Conservation (phyloP, 2,797 vertebrate genomes). For the Ceyx erithaca region DNA sequence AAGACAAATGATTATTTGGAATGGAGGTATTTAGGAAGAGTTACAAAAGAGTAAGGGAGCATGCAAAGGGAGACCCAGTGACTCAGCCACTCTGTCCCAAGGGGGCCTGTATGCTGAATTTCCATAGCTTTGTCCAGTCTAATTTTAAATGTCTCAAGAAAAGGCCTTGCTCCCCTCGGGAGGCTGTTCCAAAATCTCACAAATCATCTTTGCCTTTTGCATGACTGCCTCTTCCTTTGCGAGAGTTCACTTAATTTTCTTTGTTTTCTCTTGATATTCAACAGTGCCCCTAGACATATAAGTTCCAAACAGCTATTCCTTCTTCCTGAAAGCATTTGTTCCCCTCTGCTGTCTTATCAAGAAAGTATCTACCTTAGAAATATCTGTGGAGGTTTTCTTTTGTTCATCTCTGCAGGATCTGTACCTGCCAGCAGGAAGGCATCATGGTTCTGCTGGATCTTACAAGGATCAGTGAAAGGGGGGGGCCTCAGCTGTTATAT, state of each 20-base stretch:
- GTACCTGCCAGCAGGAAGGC: neutral
- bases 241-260: constrained; percentile 12
- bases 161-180: constrained; percentile 4
- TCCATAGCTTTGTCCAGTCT: constrained; percentile 54
- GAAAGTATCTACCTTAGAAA: constrained; percentile 14
- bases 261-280: constrained; percentile 47
- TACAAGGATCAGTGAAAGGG: neutral
- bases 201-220: constrained; percentile 40
- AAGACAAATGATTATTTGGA: constrained; percentile 34
- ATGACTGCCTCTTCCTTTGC: constrained; percentile 41
- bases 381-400: neutral
- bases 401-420: neutral
- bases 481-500: neutral
- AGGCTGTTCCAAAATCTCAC: constrained; percentile 49
- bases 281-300: neutral
- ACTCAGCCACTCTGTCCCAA: constrained; percentile 21
- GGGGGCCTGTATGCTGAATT: neutral
- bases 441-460: neutral
- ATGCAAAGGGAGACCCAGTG: constrained; percentile 29
- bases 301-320: constrained; percentile 12
- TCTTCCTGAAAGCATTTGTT: constrained; percentile 10
- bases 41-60: constrained; percentile 46
- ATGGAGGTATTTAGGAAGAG: constrained; percentile 48
- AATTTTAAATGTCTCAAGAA: constrained; percentile 63
- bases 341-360: neutral